Evolutionary conservation across 2,113 vertebrate genomes (phyloP).

Genomic region (Girardinichthys multiradiatus): DNA sequence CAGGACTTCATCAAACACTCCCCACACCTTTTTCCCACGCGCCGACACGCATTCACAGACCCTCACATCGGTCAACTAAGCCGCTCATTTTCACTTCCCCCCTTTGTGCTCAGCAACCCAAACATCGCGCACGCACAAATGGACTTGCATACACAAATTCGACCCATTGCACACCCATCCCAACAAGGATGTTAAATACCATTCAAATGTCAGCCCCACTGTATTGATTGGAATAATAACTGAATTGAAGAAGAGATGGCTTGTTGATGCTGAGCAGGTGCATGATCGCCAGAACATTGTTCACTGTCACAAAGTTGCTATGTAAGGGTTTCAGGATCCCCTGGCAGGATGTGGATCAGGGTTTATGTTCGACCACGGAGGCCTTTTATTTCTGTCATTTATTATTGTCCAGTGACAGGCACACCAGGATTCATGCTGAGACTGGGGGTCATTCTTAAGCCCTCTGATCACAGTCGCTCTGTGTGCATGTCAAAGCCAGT

Average conservation of each 20-base stretch:
- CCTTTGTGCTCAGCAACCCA: slow-evolving; percentile 7
- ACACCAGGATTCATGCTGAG: slow-evolving; percentile 48
- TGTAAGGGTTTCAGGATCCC: slow-evolving; percentile 68
- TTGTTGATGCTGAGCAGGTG: slow-evolving; percentile 76
- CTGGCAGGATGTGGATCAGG: slow-evolving; percentile 47
- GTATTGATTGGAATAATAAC: slow-evolving; percentile 82
- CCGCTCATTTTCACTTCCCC: slow-evolving; percentile 42
- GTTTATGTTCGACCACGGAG: slow-evolving; percentile 70
- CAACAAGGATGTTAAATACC: slow-evolving; percentile 80
- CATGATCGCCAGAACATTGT: slow-evolving; percentile 14
- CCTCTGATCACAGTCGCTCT: slow-evolving; percentile 47
- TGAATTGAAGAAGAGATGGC: slow-evolving; percentile 72
- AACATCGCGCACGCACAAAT: not conserved
- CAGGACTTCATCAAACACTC: slow-evolving; percentile 76
- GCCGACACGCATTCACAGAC: slow-evolving; percentile 28
- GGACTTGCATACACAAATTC: slow-evolving; percentile 22
- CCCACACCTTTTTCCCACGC: slow-evolving; percentile 28
- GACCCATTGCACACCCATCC: slow-evolving; percentile 36
- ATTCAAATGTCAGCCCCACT: slow-evolving; percentile 76
- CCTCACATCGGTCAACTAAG: slow-evolving; percentile 49
- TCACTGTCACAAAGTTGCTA: slow-evolving; percentile 80
- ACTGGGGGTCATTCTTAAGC: slow-evolving; percentile 56
- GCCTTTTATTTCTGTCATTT: slow-evolving; percentile 68
- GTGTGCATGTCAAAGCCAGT: slow-evolving; percentile 33
- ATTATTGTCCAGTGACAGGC: slow-evolving; percentile 65